phyloP scores from a whole-genome alignment of 2,888 invertebrate genomes.

The Lasioglossum figueresi region DNA sequence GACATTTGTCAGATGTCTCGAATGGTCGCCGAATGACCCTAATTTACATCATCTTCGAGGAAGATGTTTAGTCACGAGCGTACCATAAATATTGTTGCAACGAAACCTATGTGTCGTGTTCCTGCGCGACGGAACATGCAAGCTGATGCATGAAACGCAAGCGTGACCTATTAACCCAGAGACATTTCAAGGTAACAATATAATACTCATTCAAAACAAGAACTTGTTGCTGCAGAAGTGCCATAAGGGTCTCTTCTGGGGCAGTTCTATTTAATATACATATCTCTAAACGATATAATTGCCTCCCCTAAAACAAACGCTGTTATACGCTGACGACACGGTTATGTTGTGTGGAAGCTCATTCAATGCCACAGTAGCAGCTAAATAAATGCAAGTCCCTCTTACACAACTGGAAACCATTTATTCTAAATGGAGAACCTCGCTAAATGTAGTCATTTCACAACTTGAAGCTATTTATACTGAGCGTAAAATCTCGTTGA shows the following conservation, averaged over 20 bases:
- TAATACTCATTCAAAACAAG: neutral
- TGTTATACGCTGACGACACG: neutral
- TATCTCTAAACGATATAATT: neutral
- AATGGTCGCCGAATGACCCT: too few relatives aligned
- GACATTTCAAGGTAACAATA: constrained; percentile 1
- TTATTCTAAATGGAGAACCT: neutral
- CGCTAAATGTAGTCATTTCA: neutral
- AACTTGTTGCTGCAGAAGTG: constrained; percentile 2
- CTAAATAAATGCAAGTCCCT: neutral
- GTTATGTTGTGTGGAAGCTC: neutral
- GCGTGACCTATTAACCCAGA: neutral
- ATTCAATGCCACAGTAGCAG: neutral
- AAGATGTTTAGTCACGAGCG: too few relatives aligned
- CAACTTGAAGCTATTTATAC: neutral
- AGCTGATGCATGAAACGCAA: neutral
- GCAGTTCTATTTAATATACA: neutral
- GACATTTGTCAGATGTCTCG: too few relatives aligned
- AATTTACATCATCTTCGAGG: too few relatives aligned
- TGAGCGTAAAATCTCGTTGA: neutral
- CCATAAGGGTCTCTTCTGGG: neutral
- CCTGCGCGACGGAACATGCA: too few relatives aligned
- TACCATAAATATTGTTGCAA: too few relatives aligned
- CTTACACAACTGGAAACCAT: neutral
- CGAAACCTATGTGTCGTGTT: too few relatives aligned
- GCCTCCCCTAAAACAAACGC: neutral